Evolutionary conservation across 2,113 vertebrate species (phyloP), one percentile per base, ranked within the genome.

Genomic region (Rafetus swinhoei): DNA sequence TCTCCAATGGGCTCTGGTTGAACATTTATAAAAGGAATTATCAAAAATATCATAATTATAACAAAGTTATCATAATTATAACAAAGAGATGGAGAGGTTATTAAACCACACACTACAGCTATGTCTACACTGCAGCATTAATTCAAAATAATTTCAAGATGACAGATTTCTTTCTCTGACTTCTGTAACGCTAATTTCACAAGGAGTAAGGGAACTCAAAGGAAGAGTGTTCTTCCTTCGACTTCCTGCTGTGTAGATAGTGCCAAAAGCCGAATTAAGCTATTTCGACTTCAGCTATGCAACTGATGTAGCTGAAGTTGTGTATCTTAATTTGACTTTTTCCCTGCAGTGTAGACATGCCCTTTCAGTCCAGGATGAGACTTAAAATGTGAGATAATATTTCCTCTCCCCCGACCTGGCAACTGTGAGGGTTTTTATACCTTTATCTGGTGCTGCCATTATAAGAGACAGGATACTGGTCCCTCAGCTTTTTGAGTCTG

Each of bases 1-100:
- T 6, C 79, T 83, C 80, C 32, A 92, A 74, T 2, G 18, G 18
- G 18, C 27, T 14, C 72, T 59, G 21, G 24, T 32, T 82, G 45
- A 35, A 50, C 74, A 50, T 76, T 29, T 84, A 65, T 90, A 54
- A 60, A 93, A 90, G 74, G 93, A 93, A 88, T 39, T 8, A 81
- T 3, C 65, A 87, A 87, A 69, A 90, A 56, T 77, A 87, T 50
- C 77, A 39, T 19, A 92, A 93, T 72, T 50, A 74, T 19, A 69
- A 69, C 15, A 69, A 69, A 69, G n/a, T 53, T 77, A 87, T 50
- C 77, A 39, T 19, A 92, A 93, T 72, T 50, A 74, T 19, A 69
- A 69, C 15, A 69, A 69, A 69, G n/a, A n/a, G 15, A 7, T n/a
- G 62, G 32, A 69, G 32, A 69, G 1, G 4, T 29, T n/a, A 69